Evolutionary conservation across 2,797 vertebrate genomes (phyloP).

Genomic region (Ctenopoma kingsleyae): DNA sequence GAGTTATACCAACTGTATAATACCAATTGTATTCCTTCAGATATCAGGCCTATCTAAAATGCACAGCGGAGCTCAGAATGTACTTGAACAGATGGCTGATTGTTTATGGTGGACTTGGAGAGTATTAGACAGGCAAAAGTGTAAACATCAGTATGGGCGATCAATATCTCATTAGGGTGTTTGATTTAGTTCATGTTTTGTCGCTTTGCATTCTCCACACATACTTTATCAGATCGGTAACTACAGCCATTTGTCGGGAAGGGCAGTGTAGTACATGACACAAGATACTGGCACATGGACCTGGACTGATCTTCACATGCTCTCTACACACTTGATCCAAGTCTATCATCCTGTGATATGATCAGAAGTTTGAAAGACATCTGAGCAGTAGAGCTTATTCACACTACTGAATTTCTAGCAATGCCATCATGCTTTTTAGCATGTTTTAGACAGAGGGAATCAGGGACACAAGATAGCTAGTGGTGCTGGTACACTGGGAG

Average conservation of each 20-base stretch:
- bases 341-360: slow-evolving; percentile 39
- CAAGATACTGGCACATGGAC: slow-evolving; percentile 28
- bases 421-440: slow-evolving; percentile 64
- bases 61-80: slow-evolving; percentile 44
- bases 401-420: slow-evolving; percentile 50
- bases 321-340: slow-evolving; percentile 14
- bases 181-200: slow-evolving; percentile 69
- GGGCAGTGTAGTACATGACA: slow-evolving; percentile 25
- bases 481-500: slow-evolving; percentile 65
- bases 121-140: slow-evolving; percentile 64
- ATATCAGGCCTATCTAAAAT: slow-evolving; percentile 38
- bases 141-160: slow-evolving; percentile 73
- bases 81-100: slow-evolving; percentile 63
- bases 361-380: slow-evolving; percentile 53
- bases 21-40: too few species aligned
- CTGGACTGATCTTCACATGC: slow-evolving; percentile 32
- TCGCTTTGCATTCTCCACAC: slow-evolving; percentile 64
- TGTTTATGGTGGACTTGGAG: slow-evolving; percentile 64
- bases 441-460: slow-evolving; percentile 68
- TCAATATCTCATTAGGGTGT: slow-evolving; percentile 77
- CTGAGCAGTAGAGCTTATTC: slow-evolving; percentile 37
- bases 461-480: slow-evolving; percentile 64
- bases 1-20: slow-evolving; percentile 9
- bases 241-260: slow-evolving; percentile 44
- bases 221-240: slow-evolving; percentile 47